These are phyloP conservation scores for Neocloeon triangulifer DNA, from an alignment of 1,140 invertebrate genomes.

Conservation along the genomic window DNA sequence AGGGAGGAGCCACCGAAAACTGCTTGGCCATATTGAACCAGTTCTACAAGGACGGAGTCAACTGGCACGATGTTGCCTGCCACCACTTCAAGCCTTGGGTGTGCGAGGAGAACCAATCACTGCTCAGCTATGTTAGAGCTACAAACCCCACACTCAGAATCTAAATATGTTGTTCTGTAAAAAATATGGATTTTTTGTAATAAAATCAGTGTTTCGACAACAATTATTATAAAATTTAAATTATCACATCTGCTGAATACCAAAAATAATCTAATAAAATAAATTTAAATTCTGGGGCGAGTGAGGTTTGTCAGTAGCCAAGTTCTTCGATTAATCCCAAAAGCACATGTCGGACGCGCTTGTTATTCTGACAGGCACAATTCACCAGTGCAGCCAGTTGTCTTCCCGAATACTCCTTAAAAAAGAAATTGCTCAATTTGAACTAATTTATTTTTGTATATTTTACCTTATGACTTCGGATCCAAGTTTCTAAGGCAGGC, in stretches of 20 bases:
- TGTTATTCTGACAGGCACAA: constrained; percentile 70
- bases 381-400: constrained; percentile 67
- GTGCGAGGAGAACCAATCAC: constrained; percentile 58
- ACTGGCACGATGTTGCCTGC: constrained; percentile 71
- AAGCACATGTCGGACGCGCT: constrained; percentile 59
- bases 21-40: constrained; percentile 58
- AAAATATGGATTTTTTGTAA: not conserved
- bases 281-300: too few species aligned
- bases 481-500: constrained; percentile 66
- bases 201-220: too few species aligned
- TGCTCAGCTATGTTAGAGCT: constrained; percentile 55
- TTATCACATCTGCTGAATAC: too few species aligned
- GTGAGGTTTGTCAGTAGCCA: too few species aligned
- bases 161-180: constrained; percentile 21
- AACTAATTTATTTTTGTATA: too few species aligned
- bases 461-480: constrained; percentile 54
- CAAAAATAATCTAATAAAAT: too few species aligned
- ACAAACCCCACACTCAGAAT: constrained; percentile 48
- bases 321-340: constrained; percentile 43
- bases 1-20: constrained; percentile 54
- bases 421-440: constrained; percentile 10
- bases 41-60: constrained; percentile 66
- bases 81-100: constrained; percentile 63
- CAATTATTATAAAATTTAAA: too few species aligned
- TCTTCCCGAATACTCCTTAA: constrained; percentile 65